phyloP scores from a whole-genome alignment of 2,797 vertebrate species.

The Hephaestus fuliginosus region DNA sequence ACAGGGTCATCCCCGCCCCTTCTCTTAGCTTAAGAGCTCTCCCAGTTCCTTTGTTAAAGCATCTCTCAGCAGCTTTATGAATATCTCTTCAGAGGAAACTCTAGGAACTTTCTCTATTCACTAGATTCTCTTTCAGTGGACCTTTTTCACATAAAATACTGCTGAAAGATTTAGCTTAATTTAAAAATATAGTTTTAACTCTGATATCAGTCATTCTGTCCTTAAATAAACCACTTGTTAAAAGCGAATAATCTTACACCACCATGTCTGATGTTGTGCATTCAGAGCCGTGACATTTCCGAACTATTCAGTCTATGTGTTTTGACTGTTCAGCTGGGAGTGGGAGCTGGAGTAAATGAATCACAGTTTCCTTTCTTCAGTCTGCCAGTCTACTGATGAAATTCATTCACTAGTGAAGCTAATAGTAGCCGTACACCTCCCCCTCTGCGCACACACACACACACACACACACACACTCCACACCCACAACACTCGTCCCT shows the following conservation, averaged over 20 bases:
- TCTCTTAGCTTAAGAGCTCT: background rate
- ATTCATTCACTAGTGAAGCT: slow-evolving; percentile 78
- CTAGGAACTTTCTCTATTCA: background rate
- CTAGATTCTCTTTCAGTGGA: background rate
- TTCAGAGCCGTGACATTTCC: slow-evolving; percentile 70
- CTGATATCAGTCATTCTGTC: slow-evolving; percentile 2
- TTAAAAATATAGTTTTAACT: background rate
- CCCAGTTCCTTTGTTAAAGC: background rate
- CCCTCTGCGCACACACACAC: slow-evolving; percentile 53
- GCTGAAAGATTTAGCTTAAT: background rate
- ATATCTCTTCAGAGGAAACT: background rate
- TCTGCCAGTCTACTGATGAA: slow-evolving; percentile 75
- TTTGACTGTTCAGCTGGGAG: slow-evolving; percentile 76
- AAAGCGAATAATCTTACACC: slow-evolving; percentile 49
- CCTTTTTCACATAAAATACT: background rate
- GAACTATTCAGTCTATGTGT: slow-evolving; percentile 74
- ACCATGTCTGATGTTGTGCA: slow-evolving; percentile 54
- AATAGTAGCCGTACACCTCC: slow-evolving; percentile 73
- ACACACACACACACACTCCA: slow-evolving; percentile 39
- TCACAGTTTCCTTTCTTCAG: slow-evolving; percentile 78
- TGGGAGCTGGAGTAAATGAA: slow-evolving; percentile 79
- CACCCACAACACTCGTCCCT: slow-evolving; percentile 73
- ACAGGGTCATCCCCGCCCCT: background rate
- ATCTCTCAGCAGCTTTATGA: background rate
- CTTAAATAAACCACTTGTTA: slow-evolving; percentile 46